phyloP scores from a whole-genome alignment of 2,888 invertebrate species.

The Orthosia gracilis region DNA sequence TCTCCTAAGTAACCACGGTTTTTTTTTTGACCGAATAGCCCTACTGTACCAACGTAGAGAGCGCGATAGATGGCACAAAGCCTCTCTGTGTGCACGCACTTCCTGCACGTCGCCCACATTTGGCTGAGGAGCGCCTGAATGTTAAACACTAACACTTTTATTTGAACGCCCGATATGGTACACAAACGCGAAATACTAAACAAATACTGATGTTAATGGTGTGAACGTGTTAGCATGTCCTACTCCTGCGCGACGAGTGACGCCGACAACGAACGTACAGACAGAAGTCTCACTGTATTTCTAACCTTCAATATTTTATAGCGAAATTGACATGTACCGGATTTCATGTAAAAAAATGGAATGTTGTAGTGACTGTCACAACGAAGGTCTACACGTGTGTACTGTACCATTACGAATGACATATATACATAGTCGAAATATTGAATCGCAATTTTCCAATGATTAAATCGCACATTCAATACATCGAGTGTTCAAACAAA shows the following conservation, averaged over 20 bases:
- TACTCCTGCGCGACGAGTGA: neutral
- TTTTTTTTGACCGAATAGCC: too few relatives aligned
- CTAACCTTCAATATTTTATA: too few relatives aligned
- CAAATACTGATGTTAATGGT: constrained; percentile 20
- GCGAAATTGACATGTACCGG: neutral
- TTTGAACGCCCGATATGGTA: constrained; percentile 26
- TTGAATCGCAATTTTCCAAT: too few relatives aligned
- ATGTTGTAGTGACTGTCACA: neutral
- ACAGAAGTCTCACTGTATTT: constrained; percentile 2
- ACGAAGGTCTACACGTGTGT: neutral
- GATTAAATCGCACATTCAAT: too few relatives aligned
- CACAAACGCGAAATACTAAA: constrained; percentile 18
- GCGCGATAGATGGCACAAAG: constrained; percentile 35
- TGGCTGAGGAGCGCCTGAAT: constrained; percentile 41
- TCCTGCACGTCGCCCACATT: constrained; percentile 46
- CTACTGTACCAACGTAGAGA: neutral
- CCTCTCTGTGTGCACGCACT: constrained; percentile 20
- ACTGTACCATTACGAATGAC: neutral
- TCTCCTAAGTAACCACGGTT: too few relatives aligned
- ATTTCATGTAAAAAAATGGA: neutral
- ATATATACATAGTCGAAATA: neutral
- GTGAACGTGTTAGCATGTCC: constrained; percentile 21
- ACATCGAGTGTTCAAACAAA: too few relatives aligned
- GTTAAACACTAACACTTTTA: constrained; percentile 39
- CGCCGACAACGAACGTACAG: neutral